Percentiles rank a stretch among this genome's conserved stretches.
These are phyloP conservation scores for Pantherophis alleghaniensis DNA, from an alignment of 2,797 vertebrate genomes.

Conservation along the genomic window DNA sequence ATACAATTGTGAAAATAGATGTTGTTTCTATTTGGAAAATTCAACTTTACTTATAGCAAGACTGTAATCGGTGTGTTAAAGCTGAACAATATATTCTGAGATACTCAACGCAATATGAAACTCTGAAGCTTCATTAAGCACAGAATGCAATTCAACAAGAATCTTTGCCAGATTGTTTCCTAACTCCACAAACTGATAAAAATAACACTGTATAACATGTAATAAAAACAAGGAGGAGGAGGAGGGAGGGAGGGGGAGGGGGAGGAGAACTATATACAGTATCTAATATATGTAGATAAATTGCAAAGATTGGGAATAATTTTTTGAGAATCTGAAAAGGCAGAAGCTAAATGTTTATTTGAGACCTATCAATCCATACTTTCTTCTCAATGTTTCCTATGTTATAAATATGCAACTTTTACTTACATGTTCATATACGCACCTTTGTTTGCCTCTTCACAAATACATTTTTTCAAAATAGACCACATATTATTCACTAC, in stretches of 20 bases:
- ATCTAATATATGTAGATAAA: background rate
- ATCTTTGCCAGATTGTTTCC: background rate
- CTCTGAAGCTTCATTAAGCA: background rate
- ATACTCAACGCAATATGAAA: background rate
- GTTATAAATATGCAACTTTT: background rate
- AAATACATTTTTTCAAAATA: background rate
- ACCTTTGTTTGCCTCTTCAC: background rate
- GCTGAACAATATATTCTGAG: constrained; percentile 6
- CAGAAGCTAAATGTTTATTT: background rate
- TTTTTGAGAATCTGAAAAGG: background rate
- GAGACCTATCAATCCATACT: background rate
- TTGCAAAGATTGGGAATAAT: background rate
- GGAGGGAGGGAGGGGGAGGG: too few relatives aligned
- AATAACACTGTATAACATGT: background rate
- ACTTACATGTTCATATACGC: background rate
- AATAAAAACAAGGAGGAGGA: too few relatives aligned
- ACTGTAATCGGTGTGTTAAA: constrained; percentile 3
- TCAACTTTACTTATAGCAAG: constrained; percentile 39
- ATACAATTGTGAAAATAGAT: constrained; percentile 46
- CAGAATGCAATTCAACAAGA: background rate
- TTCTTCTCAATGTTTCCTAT: background rate
- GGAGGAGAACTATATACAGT: background rate
- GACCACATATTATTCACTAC: background rate
- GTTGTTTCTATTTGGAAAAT: constrained; percentile 56
- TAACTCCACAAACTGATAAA: background rate